Evolutionary conservation across 2,797 vertebrate species (phyloP).

Genomic region (Thripadectes ignobilis): DNA sequence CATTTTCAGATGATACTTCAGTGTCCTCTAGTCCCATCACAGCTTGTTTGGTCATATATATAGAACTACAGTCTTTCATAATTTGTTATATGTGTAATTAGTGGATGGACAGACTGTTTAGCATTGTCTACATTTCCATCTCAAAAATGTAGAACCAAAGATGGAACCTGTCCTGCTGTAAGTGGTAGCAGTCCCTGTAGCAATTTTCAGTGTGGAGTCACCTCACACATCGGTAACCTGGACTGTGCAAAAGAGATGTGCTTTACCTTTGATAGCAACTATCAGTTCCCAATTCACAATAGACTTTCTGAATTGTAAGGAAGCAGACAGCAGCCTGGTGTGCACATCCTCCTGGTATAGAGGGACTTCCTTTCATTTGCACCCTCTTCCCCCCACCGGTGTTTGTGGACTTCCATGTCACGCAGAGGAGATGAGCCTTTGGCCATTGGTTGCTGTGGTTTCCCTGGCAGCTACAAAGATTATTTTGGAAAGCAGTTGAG

Average conservation of each 20-base stretch:
- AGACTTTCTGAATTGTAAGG: not conserved
- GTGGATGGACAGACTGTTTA: not conserved
- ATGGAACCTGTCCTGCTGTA: not conserved
- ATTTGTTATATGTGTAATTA: not conserved
- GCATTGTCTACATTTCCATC: not conserved
- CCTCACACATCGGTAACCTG: not conserved
- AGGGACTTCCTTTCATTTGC: not conserved
- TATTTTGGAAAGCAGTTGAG: constrained; percentile 22
- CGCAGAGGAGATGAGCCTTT: not conserved
- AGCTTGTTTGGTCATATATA: not conserved
- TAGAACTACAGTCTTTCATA: not conserved
- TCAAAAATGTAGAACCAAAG: not conserved
- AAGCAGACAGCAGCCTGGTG: not conserved
- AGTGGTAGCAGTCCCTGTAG: not conserved
- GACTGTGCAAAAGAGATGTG: not conserved
- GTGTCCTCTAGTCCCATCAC: not conserved
- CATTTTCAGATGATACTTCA: not conserved
- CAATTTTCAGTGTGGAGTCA: not conserved
- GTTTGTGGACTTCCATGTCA: not conserved
- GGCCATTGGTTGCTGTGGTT: not conserved
- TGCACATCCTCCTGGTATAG: not conserved
- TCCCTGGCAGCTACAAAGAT: not conserved
- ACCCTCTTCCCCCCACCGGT: not conserved
- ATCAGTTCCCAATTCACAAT: not conserved
- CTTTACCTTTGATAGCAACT: not conserved